Evolutionary conservation across 1,140 invertebrate genomes (phyloP).

Genomic region (Lepidurus arcticus): DNA sequence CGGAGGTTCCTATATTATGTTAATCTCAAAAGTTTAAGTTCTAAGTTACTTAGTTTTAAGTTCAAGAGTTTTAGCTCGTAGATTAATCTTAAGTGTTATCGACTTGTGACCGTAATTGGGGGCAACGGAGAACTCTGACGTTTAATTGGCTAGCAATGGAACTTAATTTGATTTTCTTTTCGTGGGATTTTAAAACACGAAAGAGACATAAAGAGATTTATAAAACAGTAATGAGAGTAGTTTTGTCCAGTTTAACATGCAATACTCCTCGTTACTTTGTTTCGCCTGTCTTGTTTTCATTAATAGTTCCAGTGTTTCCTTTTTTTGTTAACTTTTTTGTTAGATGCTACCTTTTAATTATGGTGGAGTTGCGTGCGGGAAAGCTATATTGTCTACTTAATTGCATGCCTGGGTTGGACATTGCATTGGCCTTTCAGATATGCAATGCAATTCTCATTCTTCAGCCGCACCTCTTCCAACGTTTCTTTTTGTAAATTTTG

Average conservation of each 20-base stretch:
- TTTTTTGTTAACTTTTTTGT: background rate
- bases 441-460: constrained; percentile 6
- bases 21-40: too few species aligned
- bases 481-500: background rate
- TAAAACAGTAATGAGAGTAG: background rate
- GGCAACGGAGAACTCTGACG: too few species aligned
- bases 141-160: too few species aligned
- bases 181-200: too few species aligned
- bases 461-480: constrained; percentile 7
- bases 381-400: constrained; percentile 27
- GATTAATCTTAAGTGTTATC: too few species aligned
- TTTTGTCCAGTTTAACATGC: background rate
- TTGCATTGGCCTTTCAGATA: constrained; percentile 5
- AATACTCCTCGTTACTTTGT: too few species aligned
- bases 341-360: constrained; percentile 19
- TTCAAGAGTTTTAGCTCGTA: too few species aligned
- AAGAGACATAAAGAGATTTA: too few species aligned
- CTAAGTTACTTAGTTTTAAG: too few species aligned
- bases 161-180: too few species aligned
- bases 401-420: background rate
- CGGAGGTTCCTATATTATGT: too few species aligned
- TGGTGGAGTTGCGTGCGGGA: constrained; percentile 26
- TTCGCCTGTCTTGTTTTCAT: background rate
- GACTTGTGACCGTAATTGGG: too few species aligned
- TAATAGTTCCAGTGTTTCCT: constrained; percentile 16